Evolutionary conservation across 2,888 invertebrate species (phyloP).

Genomic region (Synergus laeviventris): DNA sequence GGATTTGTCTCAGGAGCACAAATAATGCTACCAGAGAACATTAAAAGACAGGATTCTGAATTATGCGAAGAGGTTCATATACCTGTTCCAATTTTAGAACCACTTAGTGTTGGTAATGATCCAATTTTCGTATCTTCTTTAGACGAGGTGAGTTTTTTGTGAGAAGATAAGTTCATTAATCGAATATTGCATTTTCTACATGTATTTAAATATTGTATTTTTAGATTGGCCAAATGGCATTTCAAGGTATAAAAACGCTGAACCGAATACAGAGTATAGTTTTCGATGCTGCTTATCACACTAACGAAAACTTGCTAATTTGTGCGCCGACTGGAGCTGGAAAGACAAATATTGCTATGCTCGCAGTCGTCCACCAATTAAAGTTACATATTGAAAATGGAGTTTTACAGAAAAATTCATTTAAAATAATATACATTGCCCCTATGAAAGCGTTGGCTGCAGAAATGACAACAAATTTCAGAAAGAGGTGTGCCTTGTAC

Average conservation of each 20-base stretch:
- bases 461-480: slow-evolving; percentile 98
- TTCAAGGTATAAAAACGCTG: slow-evolving; percentile 89
- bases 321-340: slow-evolving; percentile 99
- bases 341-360: slow-evolving; percentile 98
- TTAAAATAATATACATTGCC: slow-evolving; percentile 99
- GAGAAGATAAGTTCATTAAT: slow-evolving; percentile 20
- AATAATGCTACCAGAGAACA: slow-evolving; percentile 88
- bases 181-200: slow-evolving; percentile 26
- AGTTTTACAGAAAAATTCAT: slow-evolving; percentile 91
- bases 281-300: slow-evolving; percentile 95
- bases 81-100: slow-evolving; percentile 82
- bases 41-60: slow-evolving; percentile 83
- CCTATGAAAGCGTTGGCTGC: slow-evolving; percentile 99
- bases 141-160: slow-evolving; percentile 79
- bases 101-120: slow-evolving; percentile 81
- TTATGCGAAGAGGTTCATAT: slow-evolving; percentile 92
- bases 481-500: slow-evolving; percentile 75
- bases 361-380: slow-evolving; percentile 94
- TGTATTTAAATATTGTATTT: slow-evolving; percentile 58
- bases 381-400: slow-evolving; percentile 89
- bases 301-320: slow-evolving; percentile 97
- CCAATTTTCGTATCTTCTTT: slow-evolving; percentile 81
- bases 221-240: slow-evolving; percentile 92
- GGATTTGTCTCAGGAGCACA: slow-evolving; percentile 89
- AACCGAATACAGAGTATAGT: slow-evolving; percentile 98